Evolutionary conservation across 2,113 vertebrate genomes (phyloP).

Genomic region (Platycercus adscitus): DNA sequence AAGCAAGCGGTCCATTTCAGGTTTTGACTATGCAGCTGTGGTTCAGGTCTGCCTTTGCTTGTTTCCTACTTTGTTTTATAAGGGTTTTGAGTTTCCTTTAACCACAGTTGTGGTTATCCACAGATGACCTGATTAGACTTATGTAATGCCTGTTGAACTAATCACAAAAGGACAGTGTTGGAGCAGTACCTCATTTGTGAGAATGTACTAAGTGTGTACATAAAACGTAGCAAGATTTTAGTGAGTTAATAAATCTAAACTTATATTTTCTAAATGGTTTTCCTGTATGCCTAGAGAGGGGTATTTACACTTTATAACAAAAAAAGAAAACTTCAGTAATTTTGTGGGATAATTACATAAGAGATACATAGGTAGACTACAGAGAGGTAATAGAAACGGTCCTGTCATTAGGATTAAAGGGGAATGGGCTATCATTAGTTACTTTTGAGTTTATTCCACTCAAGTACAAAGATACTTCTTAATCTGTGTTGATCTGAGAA

Average conservation of each 20-base stretch:
- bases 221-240: neutral
- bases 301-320: neutral
- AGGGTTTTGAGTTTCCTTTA: neutral
- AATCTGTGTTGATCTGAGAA: neutral
- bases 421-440: neutral
- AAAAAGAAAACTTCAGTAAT: neutral
- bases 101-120: neutral
- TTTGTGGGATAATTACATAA: neutral
- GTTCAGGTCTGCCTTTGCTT: neutral
- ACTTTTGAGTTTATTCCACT: neutral
- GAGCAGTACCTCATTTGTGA: neutral
- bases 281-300: neutral
- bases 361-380: neutral
- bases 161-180: neutral
- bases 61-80: neutral
- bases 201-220: neutral
- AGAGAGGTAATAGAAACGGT: neutral
- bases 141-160: neutral
- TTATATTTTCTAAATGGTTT: neutral
- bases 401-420: slow-evolving; percentile 7
- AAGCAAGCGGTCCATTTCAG: neutral
- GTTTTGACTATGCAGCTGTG: neutral
- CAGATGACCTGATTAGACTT: slow-evolving; percentile 14
- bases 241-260: neutral
- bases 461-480: neutral